These are phyloP conservation scores for Syngnathus rostellatus DNA, from an alignment of 2,797 vertebrate genomes.

Conservation along the genomic window DNA sequence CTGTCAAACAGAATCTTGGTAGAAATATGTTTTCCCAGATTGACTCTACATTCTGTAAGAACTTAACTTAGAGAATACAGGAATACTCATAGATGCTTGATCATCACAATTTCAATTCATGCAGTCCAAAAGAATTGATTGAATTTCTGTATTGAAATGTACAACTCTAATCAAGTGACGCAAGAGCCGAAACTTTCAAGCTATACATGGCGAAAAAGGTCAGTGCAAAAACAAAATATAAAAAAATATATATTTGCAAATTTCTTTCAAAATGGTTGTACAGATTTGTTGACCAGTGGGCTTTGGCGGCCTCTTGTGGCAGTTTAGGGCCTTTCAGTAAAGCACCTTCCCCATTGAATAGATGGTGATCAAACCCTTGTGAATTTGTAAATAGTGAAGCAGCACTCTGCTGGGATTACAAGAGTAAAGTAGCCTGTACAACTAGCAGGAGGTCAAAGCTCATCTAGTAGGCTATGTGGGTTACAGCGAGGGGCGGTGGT, in stretches of 20 bases:
- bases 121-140: no score
- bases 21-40: background rate
- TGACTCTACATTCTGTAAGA: background rate
- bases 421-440: background rate
- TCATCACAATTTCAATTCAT: no score
- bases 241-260: no score
- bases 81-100: background rate
- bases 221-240: no score
- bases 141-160: background rate
- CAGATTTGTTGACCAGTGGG: no score
- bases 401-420: background rate
- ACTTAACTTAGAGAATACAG: background rate
- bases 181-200: no score
- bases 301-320: no score
- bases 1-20: slow-evolving; percentile 26
- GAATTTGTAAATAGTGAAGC: slow-evolving; percentile 1
- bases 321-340: no score
- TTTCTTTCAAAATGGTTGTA: no score
- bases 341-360: background rate
- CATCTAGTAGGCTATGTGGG: slow-evolving; percentile 17
- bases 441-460: slow-evolving; percentile 19
- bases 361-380: background rate
- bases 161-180: background rate
- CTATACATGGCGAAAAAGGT: no score
- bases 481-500: slow-evolving; percentile 9